Evolutionary conservation across 2,797 vertebrate genomes (phyloP).

Genomic region (Hybognathus amarus): DNA sequence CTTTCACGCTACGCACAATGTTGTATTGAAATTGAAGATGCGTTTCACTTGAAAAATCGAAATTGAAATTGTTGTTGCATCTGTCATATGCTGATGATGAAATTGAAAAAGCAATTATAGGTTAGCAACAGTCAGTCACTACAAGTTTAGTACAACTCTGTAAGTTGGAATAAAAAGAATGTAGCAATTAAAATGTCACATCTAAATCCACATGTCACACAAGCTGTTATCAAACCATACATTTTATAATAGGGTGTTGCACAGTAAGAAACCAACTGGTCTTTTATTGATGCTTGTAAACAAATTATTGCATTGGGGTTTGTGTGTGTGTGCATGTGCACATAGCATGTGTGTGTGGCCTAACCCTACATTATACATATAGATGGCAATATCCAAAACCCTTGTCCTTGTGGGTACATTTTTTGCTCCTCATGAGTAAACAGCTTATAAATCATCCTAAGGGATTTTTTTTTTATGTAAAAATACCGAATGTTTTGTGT

Average conservation of each 20-base stretch:
- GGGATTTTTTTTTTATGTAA: too few species aligned
- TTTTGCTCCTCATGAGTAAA: too few species aligned
- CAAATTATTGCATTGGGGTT: not conserved
- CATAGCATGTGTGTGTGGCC: too few species aligned
- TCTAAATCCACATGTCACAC: not conserved
- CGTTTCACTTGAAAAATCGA: conserved; percentile 10
- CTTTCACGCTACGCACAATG: not conserved
- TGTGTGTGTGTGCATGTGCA: not conserved
- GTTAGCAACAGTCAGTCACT: conserved; percentile 1
- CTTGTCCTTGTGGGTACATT: too few species aligned
- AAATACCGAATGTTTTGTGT: too few species aligned
- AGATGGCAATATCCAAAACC: too few species aligned
- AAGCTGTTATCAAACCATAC: conserved; percentile 17
- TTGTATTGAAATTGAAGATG: not conserved
- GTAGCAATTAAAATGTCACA: conserved; percentile 30
- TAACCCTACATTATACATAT: too few species aligned
- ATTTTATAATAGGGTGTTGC: conserved; percentile 27
- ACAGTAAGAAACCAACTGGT: not conserved
- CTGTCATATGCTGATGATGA: conserved; percentile 21
- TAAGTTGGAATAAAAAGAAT: conserved; percentile 37
- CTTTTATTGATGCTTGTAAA: conserved; percentile 1
- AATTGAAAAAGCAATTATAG: conserved; percentile 39
- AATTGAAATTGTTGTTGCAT: conserved; percentile 8
- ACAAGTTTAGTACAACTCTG: conserved; percentile 11
- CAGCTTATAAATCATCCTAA: too few species aligned